Conservation (phyloP, 2,888 invertebrate genomes). For the Acronicta alni region DNA sequence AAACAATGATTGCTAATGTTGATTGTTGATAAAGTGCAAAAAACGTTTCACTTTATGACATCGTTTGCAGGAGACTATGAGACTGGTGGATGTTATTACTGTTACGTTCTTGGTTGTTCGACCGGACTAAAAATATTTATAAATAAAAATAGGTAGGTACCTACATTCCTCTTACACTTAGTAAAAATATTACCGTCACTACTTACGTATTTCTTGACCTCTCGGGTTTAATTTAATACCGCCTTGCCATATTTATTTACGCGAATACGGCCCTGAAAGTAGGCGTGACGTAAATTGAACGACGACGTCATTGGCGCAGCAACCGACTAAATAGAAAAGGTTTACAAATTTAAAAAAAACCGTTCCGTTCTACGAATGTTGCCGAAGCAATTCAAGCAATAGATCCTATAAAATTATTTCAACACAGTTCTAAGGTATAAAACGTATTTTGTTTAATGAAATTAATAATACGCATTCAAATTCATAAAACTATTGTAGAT, state of each 20-base stretch:
- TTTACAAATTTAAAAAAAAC: constrained; percentile 45
- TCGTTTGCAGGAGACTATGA: too few species aligned
- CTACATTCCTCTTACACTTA: neutral
- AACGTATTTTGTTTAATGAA: too few species aligned
- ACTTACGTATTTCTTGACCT: constrained; percentile 59
- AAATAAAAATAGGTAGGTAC: constrained; percentile 29
- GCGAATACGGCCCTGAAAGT: constrained; percentile 85
- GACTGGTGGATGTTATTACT: too few species aligned
- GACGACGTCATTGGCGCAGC: constrained; percentile 79
- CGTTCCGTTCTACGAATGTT: constrained; percentile 69
- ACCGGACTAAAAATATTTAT: neutral
- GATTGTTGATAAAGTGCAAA: too few species aligned
- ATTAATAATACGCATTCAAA: neutral
- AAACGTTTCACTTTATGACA: too few species aligned
- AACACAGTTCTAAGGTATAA: too few species aligned
- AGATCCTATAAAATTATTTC: too few species aligned
- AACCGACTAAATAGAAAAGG: constrained; percentile 64
- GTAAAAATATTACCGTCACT: constrained; percentile 34
- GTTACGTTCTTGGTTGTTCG: too few species aligned
- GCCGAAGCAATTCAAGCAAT: neutral
- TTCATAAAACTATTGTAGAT: neutral
- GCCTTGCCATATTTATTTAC: constrained; percentile 72
- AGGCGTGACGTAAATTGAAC: constrained; percentile 83
- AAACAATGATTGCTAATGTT: too few species aligned
- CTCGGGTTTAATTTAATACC: constrained; percentile 51